These are phyloP conservation scores for Lepilemur septentrionalis DNA, from an alignment of 2,797 vertebrate species.

Conservation along the genomic window DNA sequence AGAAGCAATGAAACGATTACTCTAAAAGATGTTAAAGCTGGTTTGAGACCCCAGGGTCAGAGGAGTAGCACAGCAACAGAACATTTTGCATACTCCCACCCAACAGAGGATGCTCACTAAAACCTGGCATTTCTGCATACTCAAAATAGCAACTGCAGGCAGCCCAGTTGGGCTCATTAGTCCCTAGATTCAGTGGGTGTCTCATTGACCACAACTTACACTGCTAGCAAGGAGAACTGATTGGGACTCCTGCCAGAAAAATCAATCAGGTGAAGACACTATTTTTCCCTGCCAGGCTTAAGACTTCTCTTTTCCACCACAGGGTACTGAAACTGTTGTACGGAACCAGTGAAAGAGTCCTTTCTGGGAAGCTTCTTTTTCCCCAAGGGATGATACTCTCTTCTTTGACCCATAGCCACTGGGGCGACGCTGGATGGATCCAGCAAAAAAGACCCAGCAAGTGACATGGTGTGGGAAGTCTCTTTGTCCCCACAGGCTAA, in stretches of 20 bases:
- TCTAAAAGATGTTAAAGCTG: background rate
- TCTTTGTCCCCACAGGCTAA: background rate
- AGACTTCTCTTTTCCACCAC: background rate
- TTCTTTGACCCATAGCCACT: background rate
- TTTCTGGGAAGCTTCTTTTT: background rate
- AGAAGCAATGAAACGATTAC: background rate
- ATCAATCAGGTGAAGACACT: background rate
- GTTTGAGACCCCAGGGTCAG: background rate
- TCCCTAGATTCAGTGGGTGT: background rate
- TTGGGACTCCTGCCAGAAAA: background rate
- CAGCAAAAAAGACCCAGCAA: background rate
- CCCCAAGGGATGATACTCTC: background rate
- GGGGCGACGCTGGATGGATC: background rate
- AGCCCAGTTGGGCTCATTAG: background rate
- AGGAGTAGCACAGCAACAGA: background rate
- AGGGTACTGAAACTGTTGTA: background rate
- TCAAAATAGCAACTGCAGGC: background rate
- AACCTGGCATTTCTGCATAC: background rate
- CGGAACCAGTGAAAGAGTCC: background rate
- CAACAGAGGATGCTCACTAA: background rate
- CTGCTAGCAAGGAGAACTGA: background rate
- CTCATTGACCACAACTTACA: background rate
- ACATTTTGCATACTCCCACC: background rate
- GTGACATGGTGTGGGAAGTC: background rate
- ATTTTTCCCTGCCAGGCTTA: background rate